A percentile compares a stretch with the other conserved stretches of the same genome.
These are phyloP conservation scores for Lepidochrysops patricia DNA, from an alignment of 2,888 invertebrate species.

Conservation along the genomic window DNA sequence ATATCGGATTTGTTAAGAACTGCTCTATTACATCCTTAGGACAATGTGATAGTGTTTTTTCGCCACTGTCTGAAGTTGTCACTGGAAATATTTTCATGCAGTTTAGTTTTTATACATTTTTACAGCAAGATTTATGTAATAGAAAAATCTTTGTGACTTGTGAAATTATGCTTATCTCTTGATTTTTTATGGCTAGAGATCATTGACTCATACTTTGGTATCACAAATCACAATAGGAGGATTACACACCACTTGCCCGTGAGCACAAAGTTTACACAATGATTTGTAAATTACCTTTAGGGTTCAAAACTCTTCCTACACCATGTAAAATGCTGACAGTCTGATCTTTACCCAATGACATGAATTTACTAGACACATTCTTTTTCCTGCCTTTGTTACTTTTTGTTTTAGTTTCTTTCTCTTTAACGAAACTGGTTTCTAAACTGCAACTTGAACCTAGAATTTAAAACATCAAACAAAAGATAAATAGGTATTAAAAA, in stretches of 20 bases:
- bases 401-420: constrained; percentile 54
- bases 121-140: too few species aligned
- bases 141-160: too few species aligned
- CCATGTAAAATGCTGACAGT: constrained; percentile 83
- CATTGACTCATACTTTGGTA: too few species aligned
- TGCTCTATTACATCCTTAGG: constrained; percentile 79
- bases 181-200: too few species aligned
- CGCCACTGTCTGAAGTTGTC: constrained; percentile 20
- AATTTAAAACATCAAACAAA: constrained; percentile 3
- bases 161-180: too few species aligned
- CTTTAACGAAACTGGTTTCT: constrained; percentile 51
- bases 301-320: constrained; percentile 83
- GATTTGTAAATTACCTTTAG: constrained; percentile 83
- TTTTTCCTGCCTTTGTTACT: constrained; percentile 61
- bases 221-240: too few species aligned
- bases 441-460: constrained; percentile 47
- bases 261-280: too few species aligned
- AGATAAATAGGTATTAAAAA: not conserved
- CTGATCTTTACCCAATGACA: constrained; percentile 78
- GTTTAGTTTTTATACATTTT: not conserved
- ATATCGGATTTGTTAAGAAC: constrained; percentile 78
- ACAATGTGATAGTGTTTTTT: constrained; percentile 49
- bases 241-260: too few species aligned
- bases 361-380: constrained; percentile 51
- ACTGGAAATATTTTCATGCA: constrained; percentile 17